A percentile compares a stretch with the other conserved stretches of the same genome.
Evolutionary conservation across 2,113 vertebrate genomes (phyloP).

Genomic region (Megalops atlanticus): DNA sequence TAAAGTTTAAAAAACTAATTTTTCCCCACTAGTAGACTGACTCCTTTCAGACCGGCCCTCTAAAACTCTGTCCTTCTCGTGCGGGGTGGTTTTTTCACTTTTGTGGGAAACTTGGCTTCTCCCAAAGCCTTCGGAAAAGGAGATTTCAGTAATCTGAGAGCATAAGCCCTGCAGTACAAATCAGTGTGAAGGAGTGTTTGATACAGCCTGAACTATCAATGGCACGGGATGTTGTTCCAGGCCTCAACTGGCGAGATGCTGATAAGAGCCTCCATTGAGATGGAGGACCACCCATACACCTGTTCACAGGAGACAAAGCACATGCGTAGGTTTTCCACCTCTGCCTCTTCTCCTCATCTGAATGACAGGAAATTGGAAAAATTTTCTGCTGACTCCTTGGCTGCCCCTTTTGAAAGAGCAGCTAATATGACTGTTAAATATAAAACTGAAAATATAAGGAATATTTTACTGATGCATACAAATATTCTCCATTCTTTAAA

Average conservation of each 20-base stretch:
- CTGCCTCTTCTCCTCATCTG: no score
- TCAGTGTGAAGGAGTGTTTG: constrained; percentile 36
- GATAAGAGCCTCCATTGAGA: constrained; percentile 3
- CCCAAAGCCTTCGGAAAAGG: constrained; percentile 39
- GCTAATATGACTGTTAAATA: no score
- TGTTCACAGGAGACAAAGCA: background rate
- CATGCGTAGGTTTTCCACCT: background rate
- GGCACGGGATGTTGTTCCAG: constrained; percentile 24
- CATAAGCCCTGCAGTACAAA: constrained; percentile 27
- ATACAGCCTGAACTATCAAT: constrained; percentile 32
- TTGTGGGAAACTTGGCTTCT: constrained; percentile 29
- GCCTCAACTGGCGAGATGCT: constrained; percentile 12
- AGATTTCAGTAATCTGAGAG: constrained; percentile 40
- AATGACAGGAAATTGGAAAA: no score
- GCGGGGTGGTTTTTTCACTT: constrained; percentile 19
- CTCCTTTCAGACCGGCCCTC: background rate
- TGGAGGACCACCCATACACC: constrained; percentile 17
- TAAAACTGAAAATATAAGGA: no score
- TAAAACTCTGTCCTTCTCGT: constrained; percentile 23
- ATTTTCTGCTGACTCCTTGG: no score
- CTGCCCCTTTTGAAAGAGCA: no score
- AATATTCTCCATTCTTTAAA: no score
- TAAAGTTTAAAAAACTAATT: background rate
- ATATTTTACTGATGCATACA: no score
- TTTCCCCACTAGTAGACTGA: background rate